These are phyloP conservation scores for Oligia latruncula DNA, from an alignment of 2,888 invertebrate species.

Conservation along the genomic window DNA sequence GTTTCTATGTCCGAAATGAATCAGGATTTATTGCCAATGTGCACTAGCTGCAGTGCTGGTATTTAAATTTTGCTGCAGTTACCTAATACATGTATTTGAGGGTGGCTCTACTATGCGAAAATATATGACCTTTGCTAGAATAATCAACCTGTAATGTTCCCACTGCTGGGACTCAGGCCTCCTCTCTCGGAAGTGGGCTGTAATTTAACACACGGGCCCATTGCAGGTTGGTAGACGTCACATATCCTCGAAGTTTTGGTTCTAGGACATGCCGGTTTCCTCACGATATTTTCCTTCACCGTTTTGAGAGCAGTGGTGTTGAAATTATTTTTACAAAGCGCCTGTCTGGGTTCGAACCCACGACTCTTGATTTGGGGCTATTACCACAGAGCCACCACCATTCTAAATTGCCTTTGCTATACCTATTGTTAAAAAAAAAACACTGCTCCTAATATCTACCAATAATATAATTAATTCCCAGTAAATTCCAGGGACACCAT, in stretches of 20 bases:
- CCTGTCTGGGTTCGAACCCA: too few species aligned
- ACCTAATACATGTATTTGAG: neutral
- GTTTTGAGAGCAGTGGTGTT: neutral
- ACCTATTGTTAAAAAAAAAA: neutral
- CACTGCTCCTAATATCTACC: neutral
- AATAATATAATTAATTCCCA: neutral
- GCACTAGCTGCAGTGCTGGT: neutral
- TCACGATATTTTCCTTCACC: neutral
- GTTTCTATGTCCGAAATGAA: conserved; percentile 17
- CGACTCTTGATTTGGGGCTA: too few species aligned
- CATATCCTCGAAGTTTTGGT: too few species aligned
- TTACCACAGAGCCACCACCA: neutral
- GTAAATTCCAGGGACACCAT: neutral
- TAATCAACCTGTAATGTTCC: neutral
- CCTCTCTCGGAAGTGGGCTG: neutral
- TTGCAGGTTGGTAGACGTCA: neutral
- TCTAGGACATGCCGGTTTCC: neutral
- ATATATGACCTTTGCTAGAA: neutral
- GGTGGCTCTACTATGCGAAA: neutral
- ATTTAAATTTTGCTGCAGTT: neutral
- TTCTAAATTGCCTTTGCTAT: neutral
- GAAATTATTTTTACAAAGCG: neutral
- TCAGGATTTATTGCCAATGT: conserved; percentile 13
- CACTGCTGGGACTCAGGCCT: neutral
- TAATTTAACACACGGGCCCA: too few species aligned